Evolutionary conservation across 2,113 vertebrate species (phyloP).

Genomic region (Micromys minutus): DNA sequence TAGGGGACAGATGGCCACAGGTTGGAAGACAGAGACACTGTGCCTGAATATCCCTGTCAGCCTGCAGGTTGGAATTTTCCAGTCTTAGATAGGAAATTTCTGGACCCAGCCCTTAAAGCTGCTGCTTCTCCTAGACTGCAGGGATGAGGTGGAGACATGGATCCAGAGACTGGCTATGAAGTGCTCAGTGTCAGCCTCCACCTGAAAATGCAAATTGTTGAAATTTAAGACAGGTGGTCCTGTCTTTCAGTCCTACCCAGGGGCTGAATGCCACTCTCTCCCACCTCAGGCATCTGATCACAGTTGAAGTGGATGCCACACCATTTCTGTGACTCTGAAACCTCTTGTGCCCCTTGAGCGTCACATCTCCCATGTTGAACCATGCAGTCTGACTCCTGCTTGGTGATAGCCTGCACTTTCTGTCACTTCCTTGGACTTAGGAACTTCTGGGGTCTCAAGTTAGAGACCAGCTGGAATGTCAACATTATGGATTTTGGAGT

Average conservation of each 20-base stretch:
- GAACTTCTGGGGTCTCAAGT: neutral
- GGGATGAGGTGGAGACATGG: neutral
- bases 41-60: neutral
- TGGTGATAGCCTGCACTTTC: neutral
- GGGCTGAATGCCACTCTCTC: neutral
- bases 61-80: conserved; percentile 47
- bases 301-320: accelerated
- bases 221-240: no score
- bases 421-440: neutral
- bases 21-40: neutral
- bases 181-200: neutral
- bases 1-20: neutral
- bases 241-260: no score
- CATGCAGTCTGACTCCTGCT: neutral
- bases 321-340: neutral
- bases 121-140: neutral
- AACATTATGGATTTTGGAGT: accelerated
- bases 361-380: neutral
- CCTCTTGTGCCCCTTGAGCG: neutral
- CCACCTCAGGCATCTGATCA: neutral
- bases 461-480: neutral
- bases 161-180: neutral
- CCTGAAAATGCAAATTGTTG: neutral
- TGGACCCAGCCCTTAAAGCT: neutral
- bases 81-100: neutral